These are phyloP conservation scores for Cochlearius cochlearius DNA, from an alignment of 2,113 vertebrate species.

Conservation along the genomic window DNA sequence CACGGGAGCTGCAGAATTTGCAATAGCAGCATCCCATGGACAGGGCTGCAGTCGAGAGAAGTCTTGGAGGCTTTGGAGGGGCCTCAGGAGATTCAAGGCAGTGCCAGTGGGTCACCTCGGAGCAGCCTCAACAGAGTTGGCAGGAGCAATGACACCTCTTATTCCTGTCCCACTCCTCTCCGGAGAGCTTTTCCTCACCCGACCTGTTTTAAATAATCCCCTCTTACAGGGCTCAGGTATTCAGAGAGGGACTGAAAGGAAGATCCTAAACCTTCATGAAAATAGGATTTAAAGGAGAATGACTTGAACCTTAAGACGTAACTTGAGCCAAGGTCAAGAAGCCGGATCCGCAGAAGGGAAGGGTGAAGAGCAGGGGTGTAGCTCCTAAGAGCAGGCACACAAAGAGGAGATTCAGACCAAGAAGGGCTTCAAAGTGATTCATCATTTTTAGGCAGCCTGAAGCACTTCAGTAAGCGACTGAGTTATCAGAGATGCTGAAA, in stretches of 20 bases:
- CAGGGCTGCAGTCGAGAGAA: neutral
- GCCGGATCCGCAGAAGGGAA: neutral
- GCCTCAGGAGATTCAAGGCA: neutral
- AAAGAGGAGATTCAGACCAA: neutral
- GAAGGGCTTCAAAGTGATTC: neutral
- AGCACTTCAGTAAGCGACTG: neutral
- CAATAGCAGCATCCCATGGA: neutral
- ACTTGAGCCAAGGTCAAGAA: neutral
- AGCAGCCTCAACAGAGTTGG: neutral
- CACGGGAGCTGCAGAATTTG: neutral
- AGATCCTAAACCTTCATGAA: neutral
- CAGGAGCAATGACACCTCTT: too few relatives aligned
- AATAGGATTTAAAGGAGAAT: neutral
- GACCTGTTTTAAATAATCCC: neutral
- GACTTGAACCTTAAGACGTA: neutral
- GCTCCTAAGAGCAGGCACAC: neutral
- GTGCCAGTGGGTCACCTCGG: neutral
- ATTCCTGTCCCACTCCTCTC: neutral
- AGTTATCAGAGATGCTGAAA: neutral
- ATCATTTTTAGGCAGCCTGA: neutral
- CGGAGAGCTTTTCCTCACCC: neutral
- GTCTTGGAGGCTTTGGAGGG: neutral
- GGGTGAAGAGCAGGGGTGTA: neutral
- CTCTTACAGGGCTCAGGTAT: neutral
- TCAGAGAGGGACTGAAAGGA: neutral